A percentile compares a stretch with the other conserved stretches of the same genome.
Evolutionary conservation across 2,888 invertebrate genomes (phyloP).

Genomic region (Hydraecia micacea): DNA sequence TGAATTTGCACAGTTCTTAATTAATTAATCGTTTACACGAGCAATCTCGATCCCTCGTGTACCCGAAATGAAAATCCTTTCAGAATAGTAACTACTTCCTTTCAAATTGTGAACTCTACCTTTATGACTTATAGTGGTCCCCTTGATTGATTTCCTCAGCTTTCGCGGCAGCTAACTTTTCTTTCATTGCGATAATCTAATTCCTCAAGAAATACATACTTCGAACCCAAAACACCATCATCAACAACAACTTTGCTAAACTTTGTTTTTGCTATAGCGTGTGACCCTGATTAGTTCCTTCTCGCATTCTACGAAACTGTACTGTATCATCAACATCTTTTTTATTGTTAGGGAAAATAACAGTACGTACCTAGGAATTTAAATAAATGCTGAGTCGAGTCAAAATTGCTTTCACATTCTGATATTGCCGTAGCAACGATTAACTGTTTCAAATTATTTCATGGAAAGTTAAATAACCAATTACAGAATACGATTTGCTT

Average conservation of each 20-base stretch:
- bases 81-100: not conserved
- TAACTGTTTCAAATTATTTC: constrained; percentile 22
- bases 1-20: not conserved
- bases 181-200: not conserved
- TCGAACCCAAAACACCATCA: constrained; percentile 3
- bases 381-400: not conserved
- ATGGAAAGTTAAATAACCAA: constrained; percentile 26
- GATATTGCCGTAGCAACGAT: not conserved
- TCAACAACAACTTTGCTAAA: constrained; percentile 15
- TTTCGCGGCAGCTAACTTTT: constrained; percentile 1
- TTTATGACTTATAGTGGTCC: not conserved
- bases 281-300: constrained; percentile 29
- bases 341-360: not conserved
- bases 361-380: not conserved
- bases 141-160: not conserved
- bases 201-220: constrained; percentile 5
- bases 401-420: not conserved
- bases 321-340: constrained; percentile 11
- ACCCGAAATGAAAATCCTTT: not conserved
- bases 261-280: constrained; percentile 16
- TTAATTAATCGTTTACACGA: constrained; percentile 21
- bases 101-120: not conserved
- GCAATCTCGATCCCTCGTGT: not conserved
- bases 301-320: constrained; percentile 30
- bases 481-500: constrained; percentile 34